A percentile compares a stretch with the other conserved stretches of the same genome.
phyloP scores from a whole-genome alignment of 2,113 vertebrate species.

The Poeciliopsis prolifica region DNA sequence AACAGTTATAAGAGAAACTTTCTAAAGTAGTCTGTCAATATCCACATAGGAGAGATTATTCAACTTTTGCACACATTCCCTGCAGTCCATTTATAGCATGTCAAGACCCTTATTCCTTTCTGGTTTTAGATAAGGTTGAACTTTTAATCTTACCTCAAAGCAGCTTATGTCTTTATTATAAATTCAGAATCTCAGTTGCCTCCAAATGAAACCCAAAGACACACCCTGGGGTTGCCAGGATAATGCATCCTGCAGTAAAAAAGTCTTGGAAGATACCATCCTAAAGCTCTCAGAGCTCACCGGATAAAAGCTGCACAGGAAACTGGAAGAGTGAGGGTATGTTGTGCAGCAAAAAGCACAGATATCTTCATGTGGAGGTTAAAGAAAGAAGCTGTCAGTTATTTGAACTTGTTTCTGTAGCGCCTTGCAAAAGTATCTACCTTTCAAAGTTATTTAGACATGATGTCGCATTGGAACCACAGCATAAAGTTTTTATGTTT shows the following conservation, averaged over 20 bases:
- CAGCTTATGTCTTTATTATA: not conserved
- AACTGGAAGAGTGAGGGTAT: not conserved
- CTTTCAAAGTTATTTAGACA: not conserved
- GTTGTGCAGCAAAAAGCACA: not conserved
- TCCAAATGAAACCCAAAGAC: not conserved
- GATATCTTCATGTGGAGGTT: not conserved
- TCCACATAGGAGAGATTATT: conserved; percentile 12
- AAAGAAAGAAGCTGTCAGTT: no score
- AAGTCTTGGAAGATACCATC: not conserved
- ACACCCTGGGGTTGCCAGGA: not conserved
- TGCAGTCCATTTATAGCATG: conserved; percentile 8
- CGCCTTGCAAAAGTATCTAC: not conserved
- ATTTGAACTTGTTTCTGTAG: not conserved
- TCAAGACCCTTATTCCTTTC: not conserved
- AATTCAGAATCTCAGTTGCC: not conserved
- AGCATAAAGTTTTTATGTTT: not conserved
- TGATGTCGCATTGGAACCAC: not conserved
- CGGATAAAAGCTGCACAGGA: not conserved
- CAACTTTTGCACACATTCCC: conserved; percentile 1
- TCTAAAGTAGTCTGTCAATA: conserved; percentile 15
- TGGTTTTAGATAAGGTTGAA: not conserved
- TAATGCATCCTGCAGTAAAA: not conserved
- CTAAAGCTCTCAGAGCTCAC: conserved; percentile 1
- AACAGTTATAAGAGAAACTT: conserved; percentile 34
- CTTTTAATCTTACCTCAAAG: not conserved